phyloP scores from a whole-genome alignment of 1,140 invertebrate genomes.

The Idris sp. region DNA sequence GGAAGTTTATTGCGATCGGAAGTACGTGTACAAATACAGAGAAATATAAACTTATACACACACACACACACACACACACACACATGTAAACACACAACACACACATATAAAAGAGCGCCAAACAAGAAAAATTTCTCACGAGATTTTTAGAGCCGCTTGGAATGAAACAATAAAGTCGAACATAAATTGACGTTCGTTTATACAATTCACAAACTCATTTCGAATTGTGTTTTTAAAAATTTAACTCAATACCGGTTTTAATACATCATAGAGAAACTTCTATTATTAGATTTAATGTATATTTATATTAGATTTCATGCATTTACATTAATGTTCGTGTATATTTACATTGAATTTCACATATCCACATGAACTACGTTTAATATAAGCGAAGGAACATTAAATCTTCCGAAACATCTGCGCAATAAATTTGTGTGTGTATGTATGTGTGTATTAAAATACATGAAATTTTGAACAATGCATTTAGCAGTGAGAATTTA shows the following conservation, averaged over 20 bases:
- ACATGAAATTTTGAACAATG: constrained; percentile 43
- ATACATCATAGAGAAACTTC: constrained; percentile 2
- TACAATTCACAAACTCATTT: constrained; percentile 23
- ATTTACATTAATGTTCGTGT: constrained; percentile 53
- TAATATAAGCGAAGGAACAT: constrained; percentile 31
- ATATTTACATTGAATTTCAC: constrained; percentile 55
- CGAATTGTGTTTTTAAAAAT: constrained; percentile 47
- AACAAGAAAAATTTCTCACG: constrained; percentile 44
- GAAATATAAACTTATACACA: too few species aligned
- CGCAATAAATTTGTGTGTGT: too few species aligned
- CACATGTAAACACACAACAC: too few species aligned
- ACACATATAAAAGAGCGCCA: background rate
- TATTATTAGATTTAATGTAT: constrained; percentile 53
- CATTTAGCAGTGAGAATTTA: constrained; percentile 17
- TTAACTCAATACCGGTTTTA: constrained; percentile 24
- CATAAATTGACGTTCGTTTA: constrained; percentile 49
- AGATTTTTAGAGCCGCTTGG: constrained; percentile 22
- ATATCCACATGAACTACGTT: constrained; percentile 27
- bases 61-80: too few species aligned
- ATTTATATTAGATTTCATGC: constrained; percentile 53
- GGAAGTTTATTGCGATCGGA: constrained; percentile 43
- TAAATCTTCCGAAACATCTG: constrained; percentile 42
- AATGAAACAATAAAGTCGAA: constrained; percentile 53
- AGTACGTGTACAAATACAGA: constrained; percentile 23
- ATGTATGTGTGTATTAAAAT: constrained; percentile 50